These are phyloP conservation scores for Epistrophella euchroma DNA, from an alignment of 2,888 invertebrate species.

Conservation along the genomic window DNA sequence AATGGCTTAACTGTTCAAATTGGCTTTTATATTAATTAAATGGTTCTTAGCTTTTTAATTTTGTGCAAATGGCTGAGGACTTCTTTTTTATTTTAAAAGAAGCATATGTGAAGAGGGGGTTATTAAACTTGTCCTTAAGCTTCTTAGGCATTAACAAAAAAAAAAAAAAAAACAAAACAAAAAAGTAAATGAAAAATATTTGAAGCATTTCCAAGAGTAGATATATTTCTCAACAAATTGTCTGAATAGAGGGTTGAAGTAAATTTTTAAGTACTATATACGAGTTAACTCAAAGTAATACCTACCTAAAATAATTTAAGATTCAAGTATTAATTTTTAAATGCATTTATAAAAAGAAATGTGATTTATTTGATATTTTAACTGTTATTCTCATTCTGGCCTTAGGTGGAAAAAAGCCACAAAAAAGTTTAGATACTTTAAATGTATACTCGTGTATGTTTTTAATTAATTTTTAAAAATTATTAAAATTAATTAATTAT, in stretches of 20 bases:
- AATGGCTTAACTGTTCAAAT: slow-evolving; percentile 55
- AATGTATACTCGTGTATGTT: too few relatives aligned
- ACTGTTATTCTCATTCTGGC: too few relatives aligned
- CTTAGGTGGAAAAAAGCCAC: too few relatives aligned
- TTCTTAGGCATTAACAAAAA: background rate
- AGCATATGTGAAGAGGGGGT: background rate
- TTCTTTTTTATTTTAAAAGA: slow-evolving; percentile 6
- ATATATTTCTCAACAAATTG: slow-evolving; percentile 3
- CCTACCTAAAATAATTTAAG: background rate
- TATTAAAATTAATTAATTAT: too few relatives aligned
- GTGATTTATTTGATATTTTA: background rate
- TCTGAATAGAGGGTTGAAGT: slow-evolving; percentile 1
- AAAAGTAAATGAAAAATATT: background rate
- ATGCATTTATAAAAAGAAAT: background rate
- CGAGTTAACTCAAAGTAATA: background rate
- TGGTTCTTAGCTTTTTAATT: slow-evolving; percentile 54
- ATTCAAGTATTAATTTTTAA: background rate
- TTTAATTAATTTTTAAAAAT: too few relatives aligned
- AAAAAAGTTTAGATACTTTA: too few relatives aligned
- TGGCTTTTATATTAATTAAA: slow-evolving; percentile 63
- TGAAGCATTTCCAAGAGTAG: background rate
- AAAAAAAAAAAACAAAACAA: background rate
- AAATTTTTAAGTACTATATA: background rate
- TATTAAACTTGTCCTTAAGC: background rate
- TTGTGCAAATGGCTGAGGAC: slow-evolving; percentile 21